These are phyloP conservation scores for Calliopsis andreniformis DNA, from an alignment of 1,140 invertebrate genomes.

Conservation along the genomic window DNA sequence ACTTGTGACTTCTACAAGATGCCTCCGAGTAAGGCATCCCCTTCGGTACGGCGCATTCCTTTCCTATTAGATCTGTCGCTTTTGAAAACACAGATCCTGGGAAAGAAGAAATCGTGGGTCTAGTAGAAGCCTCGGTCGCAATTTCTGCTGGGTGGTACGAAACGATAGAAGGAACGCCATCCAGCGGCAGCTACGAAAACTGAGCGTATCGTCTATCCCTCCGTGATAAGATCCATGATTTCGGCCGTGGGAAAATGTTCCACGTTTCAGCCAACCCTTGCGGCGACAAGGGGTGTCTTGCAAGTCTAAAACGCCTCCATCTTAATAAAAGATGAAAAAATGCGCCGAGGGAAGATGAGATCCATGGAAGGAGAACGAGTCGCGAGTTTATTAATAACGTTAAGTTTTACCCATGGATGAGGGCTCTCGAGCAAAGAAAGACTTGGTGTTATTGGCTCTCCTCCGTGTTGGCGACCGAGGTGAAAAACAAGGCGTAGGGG, in stretches of 20 bases:
- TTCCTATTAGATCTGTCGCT: too few species aligned
- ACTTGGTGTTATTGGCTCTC: neutral
- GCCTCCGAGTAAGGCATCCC: too few species aligned
- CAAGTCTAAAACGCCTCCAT: too few species aligned
- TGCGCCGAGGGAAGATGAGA: too few species aligned
- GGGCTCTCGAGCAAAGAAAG: too few species aligned
- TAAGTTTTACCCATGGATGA: constrained; percentile 39
- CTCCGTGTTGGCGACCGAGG: neutral
- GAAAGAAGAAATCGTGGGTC: too few species aligned
- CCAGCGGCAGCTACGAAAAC: constrained; percentile 57
- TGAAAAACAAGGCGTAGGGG: neutral
- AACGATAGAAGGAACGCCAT: constrained; percentile 53
- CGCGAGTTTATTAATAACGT: constrained; percentile 49
- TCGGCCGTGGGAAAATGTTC: neutral
- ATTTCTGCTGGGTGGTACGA: constrained; percentile 7
- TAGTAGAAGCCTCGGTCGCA: neutral
- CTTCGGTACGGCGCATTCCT: neutral
- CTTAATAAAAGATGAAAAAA: too few species aligned
- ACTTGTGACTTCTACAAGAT: too few species aligned
- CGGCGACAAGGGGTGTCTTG: too few species aligned
- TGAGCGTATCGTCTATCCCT: constrained; percentile 41
- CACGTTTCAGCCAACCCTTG: neutral
- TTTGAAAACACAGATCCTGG: neutral
- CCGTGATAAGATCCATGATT: constrained; percentile 52
- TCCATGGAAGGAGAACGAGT: too few species aligned